phyloP scores from a whole-genome alignment of 1,140 invertebrate species.

The Copidosoma floridanum region DNA sequence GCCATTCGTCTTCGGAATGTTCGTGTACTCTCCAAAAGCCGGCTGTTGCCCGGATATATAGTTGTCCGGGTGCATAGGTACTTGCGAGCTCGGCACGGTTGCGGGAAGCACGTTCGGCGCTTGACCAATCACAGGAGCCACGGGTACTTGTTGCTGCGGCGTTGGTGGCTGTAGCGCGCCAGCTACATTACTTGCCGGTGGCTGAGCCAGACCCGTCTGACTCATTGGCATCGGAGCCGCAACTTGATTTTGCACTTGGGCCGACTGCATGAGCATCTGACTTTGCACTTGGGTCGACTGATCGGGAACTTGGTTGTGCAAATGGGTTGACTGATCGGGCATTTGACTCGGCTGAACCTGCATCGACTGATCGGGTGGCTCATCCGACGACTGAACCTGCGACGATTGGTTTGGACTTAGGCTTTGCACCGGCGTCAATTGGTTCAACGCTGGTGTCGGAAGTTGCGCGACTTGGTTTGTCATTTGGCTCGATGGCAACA shows the following conservation, averaged over 20 bases:
- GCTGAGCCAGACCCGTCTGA: constrained; percentile 11
- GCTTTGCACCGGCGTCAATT: constrained; percentile 18
- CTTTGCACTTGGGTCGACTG: constrained; percentile 18
- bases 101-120: constrained; percentile 29
- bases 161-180: not conserved
- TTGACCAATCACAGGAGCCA: constrained; percentile 36
- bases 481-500: constrained; percentile 27
- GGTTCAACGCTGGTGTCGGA: too few relatives aligned
- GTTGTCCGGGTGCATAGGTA: constrained; percentile 30
- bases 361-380: constrained; percentile 8
- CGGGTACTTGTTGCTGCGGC: constrained; percentile 36
- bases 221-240: constrained; percentile 13
- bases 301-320: constrained; percentile 7
- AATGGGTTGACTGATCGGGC: constrained; percentile 10
- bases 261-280: not conserved
- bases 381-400: constrained; percentile 7
- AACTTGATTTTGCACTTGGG: constrained; percentile 11
- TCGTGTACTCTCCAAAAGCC: constrained; percentile 44
- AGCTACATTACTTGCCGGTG: not conserved
- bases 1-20: constrained; percentile 42
- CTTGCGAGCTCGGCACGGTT: constrained; percentile 35
- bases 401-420: constrained; percentile 15
- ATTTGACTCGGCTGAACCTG: constrained; percentile 1
- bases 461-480: too few relatives aligned
- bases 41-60: too few relatives aligned